Base-by-base conservation (phyloP, 2,888 invertebrate species). In the Ormia ochracea region DNA sequence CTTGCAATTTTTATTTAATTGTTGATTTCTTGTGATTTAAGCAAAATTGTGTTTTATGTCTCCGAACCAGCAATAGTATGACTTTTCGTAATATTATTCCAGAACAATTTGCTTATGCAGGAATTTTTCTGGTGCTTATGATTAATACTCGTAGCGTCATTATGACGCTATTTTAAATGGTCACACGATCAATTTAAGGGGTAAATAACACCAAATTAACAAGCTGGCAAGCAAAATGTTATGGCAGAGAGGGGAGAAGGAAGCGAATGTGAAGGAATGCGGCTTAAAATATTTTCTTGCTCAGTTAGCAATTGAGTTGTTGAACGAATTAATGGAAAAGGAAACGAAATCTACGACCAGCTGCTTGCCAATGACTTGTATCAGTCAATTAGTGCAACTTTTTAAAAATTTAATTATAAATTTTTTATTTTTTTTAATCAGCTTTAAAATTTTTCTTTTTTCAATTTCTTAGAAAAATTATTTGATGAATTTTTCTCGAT, bases 71-170 rank as follows among this genome's bases (percentile, higher is more conserved):
- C 9, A 10, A 9, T n/a, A 28, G 65, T 52, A 58, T 58, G 72
- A 21, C 6, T 68, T 76, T 70, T 70, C 38, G 83, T 82, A 83
- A 83, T 79, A 75, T 61, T 80, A 83, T 70, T 80, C 84, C 81
- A 79, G 72, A 86, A 82, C 85, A 87, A 86, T 87, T 84, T 86
- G 87, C 83, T 72, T 82, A 82, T 74, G 82, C 84, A 84, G 84
- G 83, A 43, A 9, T 54, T 72, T 33, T 52, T 28, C 23, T 2
- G 33, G 19, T 69, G 43, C 21, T 54, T 26, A 54, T 36, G 38
- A 31, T 58, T 36, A 61, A 58, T 48, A 38, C 9, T 45, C 52
- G 33, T 66, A 85, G 85, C 86, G 86, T 83, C 85, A 83, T 79
- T 78, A 79, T 85, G 86, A 86, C 86, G 86, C 85, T 84, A 72